Evolutionary conservation across 2,797 vertebrate genomes (phyloP).

Genomic region (Coendou prehensilis): DNA sequence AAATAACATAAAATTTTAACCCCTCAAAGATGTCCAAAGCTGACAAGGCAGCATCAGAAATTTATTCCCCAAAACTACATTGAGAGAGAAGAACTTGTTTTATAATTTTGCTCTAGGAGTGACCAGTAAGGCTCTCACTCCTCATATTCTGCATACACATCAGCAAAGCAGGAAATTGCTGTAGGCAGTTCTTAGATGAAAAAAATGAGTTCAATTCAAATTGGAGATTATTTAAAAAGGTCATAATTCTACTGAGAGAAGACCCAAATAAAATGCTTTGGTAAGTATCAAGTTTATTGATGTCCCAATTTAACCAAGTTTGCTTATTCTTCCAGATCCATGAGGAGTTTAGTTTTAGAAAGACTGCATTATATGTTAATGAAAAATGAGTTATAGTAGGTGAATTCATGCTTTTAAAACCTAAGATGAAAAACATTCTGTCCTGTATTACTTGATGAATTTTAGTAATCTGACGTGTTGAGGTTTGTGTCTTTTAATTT

Average conservation of each 20-base stretch:
- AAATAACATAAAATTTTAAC: background rate
- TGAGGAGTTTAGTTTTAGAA: background rate
- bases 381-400: conserved; percentile 17
- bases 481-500: conserved; percentile 71
- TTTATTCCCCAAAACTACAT: background rate
- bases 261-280: background rate
- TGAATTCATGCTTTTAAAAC: background rate
- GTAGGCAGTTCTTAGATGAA: background rate
- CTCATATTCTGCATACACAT: background rate
- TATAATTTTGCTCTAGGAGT: background rate
- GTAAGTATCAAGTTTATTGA: background rate
- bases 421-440: background rate
- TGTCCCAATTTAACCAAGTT: background rate
- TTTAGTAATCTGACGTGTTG: background rate
- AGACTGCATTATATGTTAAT: background rate
- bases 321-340: background rate
- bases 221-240: background rate
- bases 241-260: background rate
- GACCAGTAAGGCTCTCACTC: background rate
- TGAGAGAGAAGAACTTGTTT: background rate
- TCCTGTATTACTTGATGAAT: background rate
- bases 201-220: background rate
- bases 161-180: background rate
- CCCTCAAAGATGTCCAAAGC: background rate
- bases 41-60: background rate